phyloP scores from a whole-genome alignment of 2,888 invertebrate species.

The Trilocha varians region DNA sequence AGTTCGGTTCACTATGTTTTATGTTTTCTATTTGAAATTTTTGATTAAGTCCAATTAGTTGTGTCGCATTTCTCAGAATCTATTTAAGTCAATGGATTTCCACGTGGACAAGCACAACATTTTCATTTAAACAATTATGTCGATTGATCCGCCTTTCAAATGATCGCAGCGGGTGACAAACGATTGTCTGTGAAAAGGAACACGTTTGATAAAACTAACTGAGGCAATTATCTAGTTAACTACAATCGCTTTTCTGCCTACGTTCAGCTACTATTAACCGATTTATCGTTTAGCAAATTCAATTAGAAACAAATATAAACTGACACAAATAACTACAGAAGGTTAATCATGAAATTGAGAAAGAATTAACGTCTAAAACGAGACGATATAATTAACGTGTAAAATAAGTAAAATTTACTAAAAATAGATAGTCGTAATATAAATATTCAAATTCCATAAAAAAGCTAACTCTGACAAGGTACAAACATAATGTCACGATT shows the following conservation, averaged over 20 bases:
- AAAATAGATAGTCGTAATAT: no score
- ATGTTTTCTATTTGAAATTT: no score
- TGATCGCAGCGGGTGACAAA: conserved; percentile 24
- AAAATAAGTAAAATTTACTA: no score
- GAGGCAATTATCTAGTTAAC: conserved; percentile 28
- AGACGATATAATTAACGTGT: no score
- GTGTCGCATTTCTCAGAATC: no score
- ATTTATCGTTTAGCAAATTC: background rate
- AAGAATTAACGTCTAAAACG: no score
- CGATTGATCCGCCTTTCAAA: background rate
- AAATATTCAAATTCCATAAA: no score
- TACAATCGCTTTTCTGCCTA: background rate
- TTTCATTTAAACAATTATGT: conserved; percentile 9
- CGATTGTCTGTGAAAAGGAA: conserved; percentile 27
- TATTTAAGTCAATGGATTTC: conserved; percentile 1
- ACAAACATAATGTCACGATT: no score
- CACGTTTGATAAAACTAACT: conserved; percentile 16
- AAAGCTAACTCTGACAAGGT: no score
- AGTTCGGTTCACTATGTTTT: no score
- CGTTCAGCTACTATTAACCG: background rate
- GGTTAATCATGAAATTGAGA: no score
- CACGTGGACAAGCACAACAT: conserved; percentile 6
- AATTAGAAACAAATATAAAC: background rate
- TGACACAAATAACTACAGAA: background rate
- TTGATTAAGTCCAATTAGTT: no score